phyloP scores from a whole-genome alignment of 2,888 invertebrate genomes.

The Pedicia rivosa region DNA sequence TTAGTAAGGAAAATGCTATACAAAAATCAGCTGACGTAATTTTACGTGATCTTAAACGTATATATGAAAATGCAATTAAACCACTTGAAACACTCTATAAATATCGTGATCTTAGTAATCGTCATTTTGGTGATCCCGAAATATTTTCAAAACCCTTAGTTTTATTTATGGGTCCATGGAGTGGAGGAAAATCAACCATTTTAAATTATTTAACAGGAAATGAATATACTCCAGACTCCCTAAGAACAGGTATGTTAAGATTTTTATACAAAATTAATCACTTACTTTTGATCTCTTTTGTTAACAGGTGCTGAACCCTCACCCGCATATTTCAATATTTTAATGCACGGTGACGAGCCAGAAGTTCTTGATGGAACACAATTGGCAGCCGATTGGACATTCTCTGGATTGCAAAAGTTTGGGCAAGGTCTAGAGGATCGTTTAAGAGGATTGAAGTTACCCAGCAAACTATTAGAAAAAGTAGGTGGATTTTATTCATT shows the following conservation, averaged over 20 bases:
- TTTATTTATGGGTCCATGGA: slow-evolving; percentile 92
- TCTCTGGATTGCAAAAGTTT: slow-evolving; percentile 86
- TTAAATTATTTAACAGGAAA: slow-evolving; percentile 82
- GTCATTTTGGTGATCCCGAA: slow-evolving; percentile 86
- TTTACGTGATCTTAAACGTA: slow-evolving; percentile 66
- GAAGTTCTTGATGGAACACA: slow-evolving; percentile 83
- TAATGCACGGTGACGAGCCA: slow-evolving; percentile 76
- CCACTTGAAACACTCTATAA: slow-evolving; percentile 83
- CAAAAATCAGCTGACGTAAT: slow-evolving; percentile 61
- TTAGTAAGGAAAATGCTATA: slow-evolving; percentile 50
- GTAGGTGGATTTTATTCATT: slow-evolving; percentile 31
- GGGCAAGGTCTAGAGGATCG: slow-evolving; percentile 86
- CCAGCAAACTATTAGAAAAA: slow-evolving; percentile 74
- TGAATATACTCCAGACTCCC: slow-evolving; percentile 65
- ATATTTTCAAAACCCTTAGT: slow-evolving; percentile 87
- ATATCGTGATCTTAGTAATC: slow-evolving; percentile 79
- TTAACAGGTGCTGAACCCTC: slow-evolving; percentile 77
- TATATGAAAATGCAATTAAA: slow-evolving; percentile 76
- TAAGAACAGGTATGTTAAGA: slow-evolving; percentile 58
- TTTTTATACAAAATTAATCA: neutral
- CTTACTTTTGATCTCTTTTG: too few species aligned
- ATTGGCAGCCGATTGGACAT: slow-evolving; percentile 88
- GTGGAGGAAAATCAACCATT: slow-evolving; percentile 88
- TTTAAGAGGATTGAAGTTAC: slow-evolving; percentile 63
- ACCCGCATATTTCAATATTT: slow-evolving; percentile 80